Evolutionary conservation across 1,140 invertebrate species (phyloP).

Genomic region (Bombus ignitus): DNA sequence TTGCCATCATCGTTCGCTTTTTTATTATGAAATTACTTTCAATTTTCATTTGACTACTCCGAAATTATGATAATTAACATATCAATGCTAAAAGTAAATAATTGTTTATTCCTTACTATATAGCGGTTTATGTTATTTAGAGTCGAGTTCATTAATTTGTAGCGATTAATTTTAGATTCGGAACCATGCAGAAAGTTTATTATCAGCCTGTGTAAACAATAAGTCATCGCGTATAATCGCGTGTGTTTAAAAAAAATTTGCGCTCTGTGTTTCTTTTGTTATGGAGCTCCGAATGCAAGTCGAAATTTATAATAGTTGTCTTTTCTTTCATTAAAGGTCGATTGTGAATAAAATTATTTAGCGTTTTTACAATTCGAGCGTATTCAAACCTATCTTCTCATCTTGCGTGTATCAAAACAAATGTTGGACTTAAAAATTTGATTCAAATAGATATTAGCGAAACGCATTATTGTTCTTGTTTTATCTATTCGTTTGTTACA

Average conservation of each 20-base stretch:
- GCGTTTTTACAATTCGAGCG: background rate
- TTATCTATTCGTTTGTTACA: background rate
- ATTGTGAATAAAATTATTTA: background rate
- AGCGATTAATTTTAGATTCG: background rate
- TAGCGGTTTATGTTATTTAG: background rate
- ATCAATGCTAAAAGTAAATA: background rate
- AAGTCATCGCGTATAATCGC: background rate
- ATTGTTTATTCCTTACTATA: background rate
- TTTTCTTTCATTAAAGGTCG: background rate
- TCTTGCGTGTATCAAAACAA: background rate
- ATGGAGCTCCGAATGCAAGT: background rate
- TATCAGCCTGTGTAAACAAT: background rate
- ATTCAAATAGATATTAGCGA: background rate
- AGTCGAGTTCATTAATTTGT: background rate
- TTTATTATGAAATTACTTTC: constrained; percentile 20
- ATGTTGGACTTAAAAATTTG: background rate
- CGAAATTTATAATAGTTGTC: background rate
- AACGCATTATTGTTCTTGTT: background rate
- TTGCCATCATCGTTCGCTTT: constrained; percentile 4
- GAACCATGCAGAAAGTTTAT: background rate
- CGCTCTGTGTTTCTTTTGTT: background rate
- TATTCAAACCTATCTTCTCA: background rate
- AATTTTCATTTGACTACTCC: background rate
- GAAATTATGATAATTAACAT: background rate
- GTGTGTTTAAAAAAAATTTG: background rate